Percentiles rank a stretch among this genome's conserved stretches.
These are phyloP conservation scores for Microctenopoma lineatum DNA, from an alignment of 2,797 vertebrate genomes.

Conservation along the genomic window DNA sequence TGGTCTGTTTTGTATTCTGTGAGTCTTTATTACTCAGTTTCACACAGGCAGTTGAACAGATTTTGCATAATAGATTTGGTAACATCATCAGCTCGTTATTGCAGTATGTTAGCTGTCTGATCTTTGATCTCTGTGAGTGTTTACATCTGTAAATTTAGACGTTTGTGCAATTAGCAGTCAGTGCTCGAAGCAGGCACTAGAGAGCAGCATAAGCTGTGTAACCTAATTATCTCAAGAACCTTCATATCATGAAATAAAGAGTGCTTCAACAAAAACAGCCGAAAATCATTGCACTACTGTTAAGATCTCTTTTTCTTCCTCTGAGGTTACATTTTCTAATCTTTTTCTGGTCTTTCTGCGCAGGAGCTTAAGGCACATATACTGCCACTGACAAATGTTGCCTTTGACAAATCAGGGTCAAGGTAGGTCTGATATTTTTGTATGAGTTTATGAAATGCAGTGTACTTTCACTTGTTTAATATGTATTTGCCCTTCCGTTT, in stretches of 20 bases:
- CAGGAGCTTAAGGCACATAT: constrained; percentile 93
- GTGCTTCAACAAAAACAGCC: not conserved
- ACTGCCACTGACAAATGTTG: constrained; percentile 94
- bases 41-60: not conserved
- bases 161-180: not conserved
- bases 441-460: too few species aligned
- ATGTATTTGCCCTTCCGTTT: constrained; percentile 4
- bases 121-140: not conserved
- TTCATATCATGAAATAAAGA: not conserved
- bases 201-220: constrained; percentile 62
- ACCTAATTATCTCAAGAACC: not conserved
- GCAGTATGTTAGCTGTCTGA: not conserved
- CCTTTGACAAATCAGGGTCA: constrained; percentile 97
- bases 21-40: not conserved
- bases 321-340: constrained; percentile 19
- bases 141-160: not conserved
- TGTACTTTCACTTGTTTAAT: not conserved
- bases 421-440: constrained; percentile 78
- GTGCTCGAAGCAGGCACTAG: constrained; percentile 58
- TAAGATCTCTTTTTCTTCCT: not conserved
- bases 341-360: constrained; percentile 27
- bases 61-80: constrained; percentile 10
- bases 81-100: not conserved
- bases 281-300: not conserved
- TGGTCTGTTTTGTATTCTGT: not conserved